Evolutionary conservation across 2,797 vertebrate genomes (phyloP).

Genomic region (Tympanoctomys barrerae): DNA sequence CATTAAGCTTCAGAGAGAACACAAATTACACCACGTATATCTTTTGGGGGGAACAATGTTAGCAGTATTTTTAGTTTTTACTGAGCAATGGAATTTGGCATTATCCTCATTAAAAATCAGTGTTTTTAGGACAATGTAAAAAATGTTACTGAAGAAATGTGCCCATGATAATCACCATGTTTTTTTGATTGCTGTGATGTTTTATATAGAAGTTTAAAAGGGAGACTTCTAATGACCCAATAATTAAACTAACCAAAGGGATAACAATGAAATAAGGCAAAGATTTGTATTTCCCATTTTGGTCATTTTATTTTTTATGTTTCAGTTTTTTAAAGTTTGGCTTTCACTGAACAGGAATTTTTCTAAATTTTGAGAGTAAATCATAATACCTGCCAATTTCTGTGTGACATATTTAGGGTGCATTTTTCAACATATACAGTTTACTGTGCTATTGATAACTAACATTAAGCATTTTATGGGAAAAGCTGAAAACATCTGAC

Average conservation of each 20-base stretch:
- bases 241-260: slow-evolving; percentile 50
- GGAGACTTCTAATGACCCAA: not conserved
- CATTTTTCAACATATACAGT: not conserved
- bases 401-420: not conserved
- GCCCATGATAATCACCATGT: not conserved
- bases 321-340: not conserved
- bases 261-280: not conserved
- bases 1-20: slow-evolving; percentile 36
- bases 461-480: not conserved
- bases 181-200: not conserved
- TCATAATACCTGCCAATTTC: not conserved
- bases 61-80: slow-evolving; percentile 45
- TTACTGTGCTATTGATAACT: not conserved
- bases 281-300: not conserved
- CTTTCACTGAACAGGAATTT: not conserved
- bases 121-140: not conserved
- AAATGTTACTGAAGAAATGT: not conserved
- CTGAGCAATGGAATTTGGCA: not conserved
- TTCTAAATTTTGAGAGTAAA: not conserved
- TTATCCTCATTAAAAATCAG: not conserved
- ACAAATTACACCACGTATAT: not conserved
- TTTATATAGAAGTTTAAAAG: slow-evolving; percentile 51
- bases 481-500: not conserved
- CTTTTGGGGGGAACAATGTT: not conserved
- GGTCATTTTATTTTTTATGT: not conserved